Conservation (phyloP, 2,888 invertebrate genomes). For the Xestia xanthographa region DNA sequence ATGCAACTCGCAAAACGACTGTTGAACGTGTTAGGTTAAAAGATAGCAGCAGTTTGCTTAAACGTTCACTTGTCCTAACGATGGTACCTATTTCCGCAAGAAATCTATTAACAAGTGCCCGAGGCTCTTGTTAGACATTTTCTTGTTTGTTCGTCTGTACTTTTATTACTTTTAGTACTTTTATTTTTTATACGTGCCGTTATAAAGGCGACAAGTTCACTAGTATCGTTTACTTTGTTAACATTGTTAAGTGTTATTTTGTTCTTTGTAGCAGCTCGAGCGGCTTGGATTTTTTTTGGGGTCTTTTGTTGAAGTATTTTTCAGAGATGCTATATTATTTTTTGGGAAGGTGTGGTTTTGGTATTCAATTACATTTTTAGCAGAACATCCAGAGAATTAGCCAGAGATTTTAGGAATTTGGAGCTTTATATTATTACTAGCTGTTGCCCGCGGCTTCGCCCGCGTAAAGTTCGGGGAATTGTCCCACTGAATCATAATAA, state of each 20-base stretch:
- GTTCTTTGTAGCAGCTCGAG: not conserved
- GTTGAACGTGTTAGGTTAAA: slow-evolving; percentile 54
- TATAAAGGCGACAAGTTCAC: not conserved
- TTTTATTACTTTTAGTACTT: slow-evolving; percentile 5
- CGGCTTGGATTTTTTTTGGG: not conserved
- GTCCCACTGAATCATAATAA: too few species aligned
- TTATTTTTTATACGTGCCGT: slow-evolving; percentile 36
- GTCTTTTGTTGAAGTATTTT: not conserved
- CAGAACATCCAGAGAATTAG: not conserved
- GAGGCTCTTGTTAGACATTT: slow-evolving; percentile 41
- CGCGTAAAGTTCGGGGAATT: too few species aligned
- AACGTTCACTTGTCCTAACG: slow-evolving; percentile 56
- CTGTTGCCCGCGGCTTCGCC: too few species aligned
- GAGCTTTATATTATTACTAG: too few species aligned
- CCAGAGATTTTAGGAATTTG: not conserved
- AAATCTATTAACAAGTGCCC: slow-evolving; percentile 46
- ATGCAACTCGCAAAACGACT: slow-evolving; percentile 43
- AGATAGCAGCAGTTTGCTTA: slow-evolving; percentile 57
- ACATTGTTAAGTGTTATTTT: not conserved
- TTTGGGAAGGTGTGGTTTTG: not conserved
- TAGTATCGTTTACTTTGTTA: not conserved
- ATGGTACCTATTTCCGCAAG: slow-evolving; percentile 49
- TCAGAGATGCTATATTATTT: not conserved
- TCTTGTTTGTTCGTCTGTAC: slow-evolving; percentile 28
- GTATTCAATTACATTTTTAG: not conserved